Evolutionary conservation across 2,888 invertebrate genomes (phyloP).

Genomic region (Pseudococcus viburni): DNA sequence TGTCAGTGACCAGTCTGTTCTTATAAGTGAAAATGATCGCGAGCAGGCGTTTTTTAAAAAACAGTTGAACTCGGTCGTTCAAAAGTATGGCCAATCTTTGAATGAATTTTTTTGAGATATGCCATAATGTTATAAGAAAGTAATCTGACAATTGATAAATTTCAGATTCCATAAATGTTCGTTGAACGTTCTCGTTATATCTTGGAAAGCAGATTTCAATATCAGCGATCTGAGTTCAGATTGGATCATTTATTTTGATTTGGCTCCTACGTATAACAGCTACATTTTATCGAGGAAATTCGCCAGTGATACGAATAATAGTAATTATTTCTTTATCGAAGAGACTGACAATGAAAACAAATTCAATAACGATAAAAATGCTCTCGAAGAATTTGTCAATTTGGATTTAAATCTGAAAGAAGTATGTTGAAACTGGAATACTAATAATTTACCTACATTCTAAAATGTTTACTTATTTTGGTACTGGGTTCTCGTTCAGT

Average conservation of each 20-base stretch:
- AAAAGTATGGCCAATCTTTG: neutral
- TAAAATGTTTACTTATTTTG: too few species aligned
- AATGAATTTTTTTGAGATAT: neutral
- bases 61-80: neutral
- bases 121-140: too few species aligned
- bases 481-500: too few species aligned
- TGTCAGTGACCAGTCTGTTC: neutral
- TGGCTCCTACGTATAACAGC: neutral
- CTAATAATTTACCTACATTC: too few species aligned
- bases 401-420: conserved; percentile 54
- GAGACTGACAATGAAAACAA: neutral
- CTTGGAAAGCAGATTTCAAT: conserved; percentile 40
- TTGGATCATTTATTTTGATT: conserved; percentile 61
- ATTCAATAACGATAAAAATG: neutral
- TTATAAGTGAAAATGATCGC: neutral
- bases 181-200: conserved; percentile 39
- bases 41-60: neutral
- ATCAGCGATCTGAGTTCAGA: conserved; percentile 13
- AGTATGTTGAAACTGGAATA: neutral
- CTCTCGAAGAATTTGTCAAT: conserved; percentile 25
- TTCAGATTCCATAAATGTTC: conserved; percentile 46
- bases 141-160: neutral
- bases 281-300: conserved; percentile 58
- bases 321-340: conserved; percentile 52
- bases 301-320: neutral